Evolutionary conservation across 1,140 invertebrate species (phyloP), one percentile per base, ranked within the genome.

Genomic region (Drosophila sp.): DNA sequence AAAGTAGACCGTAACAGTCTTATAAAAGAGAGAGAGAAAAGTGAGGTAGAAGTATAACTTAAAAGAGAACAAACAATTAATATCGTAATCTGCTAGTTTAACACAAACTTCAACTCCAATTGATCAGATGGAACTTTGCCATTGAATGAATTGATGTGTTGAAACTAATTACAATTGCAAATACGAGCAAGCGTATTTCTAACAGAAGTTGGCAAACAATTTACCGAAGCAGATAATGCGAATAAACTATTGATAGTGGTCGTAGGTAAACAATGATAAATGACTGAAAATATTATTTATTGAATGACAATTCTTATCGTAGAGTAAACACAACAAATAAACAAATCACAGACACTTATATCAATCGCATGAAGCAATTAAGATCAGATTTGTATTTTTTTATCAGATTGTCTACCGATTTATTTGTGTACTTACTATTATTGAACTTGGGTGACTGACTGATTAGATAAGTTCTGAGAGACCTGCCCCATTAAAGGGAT

Each of bases 361-460:
- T 78, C 56, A 78, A 66, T 72, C 9, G 43, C 45, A 34, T 21
- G 32, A 63, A 46, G 43, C 66, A 69, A 73, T 78, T 63, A 29
- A 25, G n/a, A 16, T 41, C 51, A 41, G 50, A 71, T 61, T 29
- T 51, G 43, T 13, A n/a, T n/a, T n/a, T 50, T 57, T 76, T 76
- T 76, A 77, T 76, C 74, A 76, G 62, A 78, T 78, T 63, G 62
- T 51, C 66, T 58, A 43, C 27, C 70, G 56, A 73, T 78, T 62
- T 78, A 29, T 36, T 36, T 63, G 1, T 38, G 9, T 13, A 38
- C n/a, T 11, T 78, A 61, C 25, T 29, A 61, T 32, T 29, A 27
- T 41, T 57, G 43, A 62, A 73, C 67, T 73, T 78, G 32, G 29
- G 13, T 53, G 29, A 53, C 16, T 36, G 50, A 34, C 50, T 36